Base-by-base conservation (phyloP, 35 echinoderm and acorn worm genomes). In the Lytechinus variegatus region DNA sequence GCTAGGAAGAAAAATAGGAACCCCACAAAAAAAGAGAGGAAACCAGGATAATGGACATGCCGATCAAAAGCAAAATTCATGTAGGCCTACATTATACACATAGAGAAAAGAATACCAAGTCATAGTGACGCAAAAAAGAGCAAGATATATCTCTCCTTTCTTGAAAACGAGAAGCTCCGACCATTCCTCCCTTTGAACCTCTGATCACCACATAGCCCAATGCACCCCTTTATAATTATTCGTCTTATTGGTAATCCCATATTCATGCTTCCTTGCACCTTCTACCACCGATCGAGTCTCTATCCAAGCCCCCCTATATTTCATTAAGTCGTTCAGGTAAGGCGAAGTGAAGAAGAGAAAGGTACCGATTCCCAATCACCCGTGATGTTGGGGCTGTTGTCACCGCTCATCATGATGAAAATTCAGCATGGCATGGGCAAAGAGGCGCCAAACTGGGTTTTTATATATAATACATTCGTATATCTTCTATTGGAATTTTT, bases 321-420 rank as follows among this genome's bases (percentile, higher is more conserved):
- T 79, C 66, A 79, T 79, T 79, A 79, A 79, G 66, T 79, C 19
- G 66, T 79, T 79, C 66, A 79, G n/a, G 66, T 79, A n/a, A 24
- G 6, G 4, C n/a, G 66, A 79, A 4, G 66, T 79, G 66, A 79
- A 79, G 19, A 79, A 79, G 66, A 24, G n/a, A 79, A 79, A 24
- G 66, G 66, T n/a, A 79, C 66, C 66, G 66, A 79, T 79, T 24
- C 21, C n/a, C 19, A 79, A 79, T 79, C 66, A 79, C 66, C 66
- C 66, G 66, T 79, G 66, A 79, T 79, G 66, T 79, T 79, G 6
- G 14, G 66, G 66, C 66, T 79, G 14, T 79, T 79, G 66, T 21
- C 66, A 79, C 66, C 66, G 66, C 14, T 79, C 66, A 44, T 44
- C 33, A 79, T 79, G 66, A 79, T 79, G 66, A 79, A 79, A 79